Percentiles rank a stretch among this genome's conserved stretches.
Evolutionary conservation across 2,113 vertebrate genomes (phyloP).

Genomic region (Fregata magnificens): DNA sequence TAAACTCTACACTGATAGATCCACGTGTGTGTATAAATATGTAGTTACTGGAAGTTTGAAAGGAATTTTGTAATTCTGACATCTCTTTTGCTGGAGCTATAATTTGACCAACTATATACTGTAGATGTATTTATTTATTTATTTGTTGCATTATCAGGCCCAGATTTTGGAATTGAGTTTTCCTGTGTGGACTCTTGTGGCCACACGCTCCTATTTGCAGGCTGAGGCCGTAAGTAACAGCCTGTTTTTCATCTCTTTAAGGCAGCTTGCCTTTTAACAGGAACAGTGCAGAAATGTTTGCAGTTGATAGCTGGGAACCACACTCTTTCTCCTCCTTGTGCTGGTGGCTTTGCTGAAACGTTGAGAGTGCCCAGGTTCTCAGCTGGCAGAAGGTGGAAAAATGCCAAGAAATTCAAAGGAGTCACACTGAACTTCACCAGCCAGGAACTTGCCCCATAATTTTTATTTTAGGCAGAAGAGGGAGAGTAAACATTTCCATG

Average conservation of each 20-base stretch:
- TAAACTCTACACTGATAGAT: not conserved
- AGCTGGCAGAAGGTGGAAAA: not conserved
- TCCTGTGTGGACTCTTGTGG: not conserved
- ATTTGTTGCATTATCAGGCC: not conserved
- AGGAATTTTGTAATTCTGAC: not conserved
- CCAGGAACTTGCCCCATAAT: not conserved
- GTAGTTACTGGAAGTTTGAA: not conserved
- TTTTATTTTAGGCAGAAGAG: slow-evolving; percentile 32
- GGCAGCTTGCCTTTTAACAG: not conserved
- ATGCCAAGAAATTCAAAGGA: not conserved
- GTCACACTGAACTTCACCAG: not conserved
- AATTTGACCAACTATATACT: not conserved
- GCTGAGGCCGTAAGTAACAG: not conserved
- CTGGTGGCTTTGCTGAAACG: not conserved
- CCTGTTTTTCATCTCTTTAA: not conserved
- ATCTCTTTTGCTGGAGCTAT: not conserved
- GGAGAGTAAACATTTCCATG: not conserved
- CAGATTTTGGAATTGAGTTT: not conserved
- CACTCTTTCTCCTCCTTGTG: not conserved
- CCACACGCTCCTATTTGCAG: not conserved
- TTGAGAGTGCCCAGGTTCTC: not conserved
- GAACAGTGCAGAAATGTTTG: not conserved
- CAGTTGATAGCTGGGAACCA: not conserved
- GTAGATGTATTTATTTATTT: not conserved
- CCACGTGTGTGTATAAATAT: not conserved